Percentiles rank a stretch among this genome's conserved stretches.
Evolutionary conservation across 2,888 invertebrate genomes (phyloP).

Genomic region (Anorthoa munda): DNA sequence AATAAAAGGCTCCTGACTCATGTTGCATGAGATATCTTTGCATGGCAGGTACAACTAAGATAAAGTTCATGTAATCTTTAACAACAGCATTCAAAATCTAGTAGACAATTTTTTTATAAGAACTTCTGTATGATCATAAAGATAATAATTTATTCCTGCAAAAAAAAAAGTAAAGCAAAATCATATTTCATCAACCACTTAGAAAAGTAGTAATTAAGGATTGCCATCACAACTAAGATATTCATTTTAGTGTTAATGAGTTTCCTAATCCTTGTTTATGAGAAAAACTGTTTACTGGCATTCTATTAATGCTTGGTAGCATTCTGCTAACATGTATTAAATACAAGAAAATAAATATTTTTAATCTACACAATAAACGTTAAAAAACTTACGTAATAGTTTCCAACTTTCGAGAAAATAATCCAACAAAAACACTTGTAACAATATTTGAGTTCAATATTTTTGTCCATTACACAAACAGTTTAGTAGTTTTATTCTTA

Average conservation of each 20-base stretch:
- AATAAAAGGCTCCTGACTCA: not conserved
- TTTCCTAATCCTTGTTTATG: not conserved
- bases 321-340: not conserved
- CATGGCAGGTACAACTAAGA: too few relatives aligned
- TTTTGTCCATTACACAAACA: slow-evolving; percentile 3
- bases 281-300: not conserved
- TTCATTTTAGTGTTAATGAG: not conserved
- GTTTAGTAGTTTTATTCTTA: too few relatives aligned
- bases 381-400: slow-evolving; percentile 22
- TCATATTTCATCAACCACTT: not conserved
- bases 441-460: not conserved
- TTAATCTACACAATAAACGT: not conserved
- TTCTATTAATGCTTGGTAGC: not conserved
- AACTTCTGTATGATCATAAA: not conserved
- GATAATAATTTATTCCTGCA: not conserved
- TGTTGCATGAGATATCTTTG: not conserved
- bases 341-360: not conserved
- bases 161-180: not conserved
- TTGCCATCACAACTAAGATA: not conserved
- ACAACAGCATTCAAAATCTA: not conserved
- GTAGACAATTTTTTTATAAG: not conserved
- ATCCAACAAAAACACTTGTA: slow-evolving; percentile 14
- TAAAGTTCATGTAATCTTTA: not conserved
- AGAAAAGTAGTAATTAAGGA: too few relatives aligned
- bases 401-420: slow-evolving; percentile 3